Percentiles rank a stretch among this genome's conserved stretches.
Conservation (phyloP, 2,888 invertebrate genomes). For the Andricus quercusramuli region DNA sequence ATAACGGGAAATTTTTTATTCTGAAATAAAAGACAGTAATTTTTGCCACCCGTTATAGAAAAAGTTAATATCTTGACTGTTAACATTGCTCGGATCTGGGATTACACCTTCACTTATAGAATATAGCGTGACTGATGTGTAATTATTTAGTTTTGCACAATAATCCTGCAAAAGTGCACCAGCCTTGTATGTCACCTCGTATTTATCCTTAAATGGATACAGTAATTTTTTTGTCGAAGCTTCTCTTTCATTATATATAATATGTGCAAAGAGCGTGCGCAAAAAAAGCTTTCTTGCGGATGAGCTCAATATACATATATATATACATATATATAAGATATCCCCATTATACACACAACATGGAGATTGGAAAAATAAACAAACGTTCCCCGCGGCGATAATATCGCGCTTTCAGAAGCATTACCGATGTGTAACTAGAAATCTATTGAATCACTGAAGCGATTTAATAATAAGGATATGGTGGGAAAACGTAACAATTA, state of each 20-base stretch:
- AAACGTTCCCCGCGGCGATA: conserved; percentile 30
- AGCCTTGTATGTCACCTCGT: conserved; percentile 8
- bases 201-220: conserved; percentile 22
- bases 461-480: conserved; percentile 10
- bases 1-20: too few species aligned
- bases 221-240: conserved; percentile 23
- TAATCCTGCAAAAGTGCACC: conserved; percentile 11
- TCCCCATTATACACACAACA: conserved; percentile 34
- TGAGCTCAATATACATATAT: background rate
- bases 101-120: background rate
- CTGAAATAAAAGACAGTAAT: too few species aligned
- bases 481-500: background rate
- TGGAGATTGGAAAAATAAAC: conserved; percentile 37
- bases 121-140: conserved; percentile 15
- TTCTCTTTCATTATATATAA: conserved; percentile 25
- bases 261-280: conserved; percentile 37
- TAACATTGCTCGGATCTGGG: too few species aligned
- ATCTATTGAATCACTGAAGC: conserved; percentile 26
- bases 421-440: conserved; percentile 33
- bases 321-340: conserved; percentile 16
- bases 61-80: too few species aligned
- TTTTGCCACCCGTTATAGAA: too few species aligned
- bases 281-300: conserved; percentile 31
- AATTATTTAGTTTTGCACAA: conserved; percentile 11
- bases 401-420: conserved; percentile 40